Conservation (phyloP, 2,113 vertebrate species). For the Centrocercus urophasianus region DNA sequence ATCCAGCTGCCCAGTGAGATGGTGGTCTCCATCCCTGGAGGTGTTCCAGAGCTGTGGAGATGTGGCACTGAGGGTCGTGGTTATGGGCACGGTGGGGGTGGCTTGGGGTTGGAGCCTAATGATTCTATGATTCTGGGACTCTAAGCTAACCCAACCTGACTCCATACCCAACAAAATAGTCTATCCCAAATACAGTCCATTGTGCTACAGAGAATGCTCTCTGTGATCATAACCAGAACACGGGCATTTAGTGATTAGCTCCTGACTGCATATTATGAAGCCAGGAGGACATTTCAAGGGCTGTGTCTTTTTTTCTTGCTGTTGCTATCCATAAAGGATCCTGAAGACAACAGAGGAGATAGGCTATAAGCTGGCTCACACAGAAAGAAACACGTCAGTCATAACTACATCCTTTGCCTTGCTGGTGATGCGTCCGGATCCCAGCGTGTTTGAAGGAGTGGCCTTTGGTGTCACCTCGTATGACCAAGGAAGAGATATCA, state of each 20-base stretch:
- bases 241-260: not conserved
- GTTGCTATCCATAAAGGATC: slow-evolving; percentile 75
- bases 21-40: too few species aligned
- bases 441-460: slow-evolving; percentile 79
- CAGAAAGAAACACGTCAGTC: slow-evolving; percentile 68
- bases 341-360: slow-evolving; percentile 80
- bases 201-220: not conserved
- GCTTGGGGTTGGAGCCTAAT: not conserved
- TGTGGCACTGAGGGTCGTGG: too few species aligned
- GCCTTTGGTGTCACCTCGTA: slow-evolving; percentile 81
- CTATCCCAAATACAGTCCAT: not conserved
- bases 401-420: slow-evolving; percentile 77
- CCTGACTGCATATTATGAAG: not conserved
- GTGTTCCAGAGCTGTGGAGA: too few species aligned
- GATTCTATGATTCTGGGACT: not conserved
- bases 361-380: slow-evolving; percentile 82
- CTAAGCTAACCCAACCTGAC: not conserved
- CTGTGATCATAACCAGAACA: not conserved
- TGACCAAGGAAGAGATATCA: slow-evolving; percentile 55
- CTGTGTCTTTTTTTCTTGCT: not conserved
- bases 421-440: slow-evolving; percentile 73
- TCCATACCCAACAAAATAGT: not conserved
- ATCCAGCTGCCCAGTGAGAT: too few species aligned
- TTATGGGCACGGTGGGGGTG: too few species aligned
- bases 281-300: not conserved